phyloP scores from a whole-genome alignment of 2,113 vertebrate species.

The Mus musculus region GRCm39 chr10:26367001-26367500 shows the following conservation, averaged over 20 bases:
- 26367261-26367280: background rate
- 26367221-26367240: background rate
- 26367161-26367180: background rate
- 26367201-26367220: too few species aligned
- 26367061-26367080: background rate
- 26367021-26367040: background rate
- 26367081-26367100: background rate
- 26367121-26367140: background rate
- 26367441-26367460: background rate
- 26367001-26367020: background rate
- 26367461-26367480: background rate
- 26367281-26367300: background rate
- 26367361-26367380: background rate
- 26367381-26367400: too few species aligned
- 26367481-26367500: background rate
- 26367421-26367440: background rate
- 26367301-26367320: background rate
- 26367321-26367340: accelerated
- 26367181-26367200: background rate
- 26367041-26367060: background rate
- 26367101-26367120: background rate
- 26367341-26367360: background rate
- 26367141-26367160: background rate
- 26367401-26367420: background rate
- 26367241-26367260: background rate